Conservation (phyloP, 2,888 invertebrate species). For the Strigamia maritima region DNA sequence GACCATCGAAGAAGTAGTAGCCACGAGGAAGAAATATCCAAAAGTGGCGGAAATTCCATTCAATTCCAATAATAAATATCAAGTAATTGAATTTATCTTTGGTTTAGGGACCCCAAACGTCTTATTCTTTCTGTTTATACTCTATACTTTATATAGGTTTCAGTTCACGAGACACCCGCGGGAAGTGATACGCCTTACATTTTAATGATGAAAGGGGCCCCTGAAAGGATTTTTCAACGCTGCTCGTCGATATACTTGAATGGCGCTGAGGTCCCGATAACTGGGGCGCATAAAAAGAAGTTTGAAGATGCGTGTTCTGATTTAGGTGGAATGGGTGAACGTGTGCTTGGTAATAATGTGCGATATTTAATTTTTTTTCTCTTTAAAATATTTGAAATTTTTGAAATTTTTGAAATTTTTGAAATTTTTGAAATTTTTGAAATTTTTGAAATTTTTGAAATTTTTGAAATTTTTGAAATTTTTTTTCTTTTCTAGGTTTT, state of each 20-base stretch:
- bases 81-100: no score
- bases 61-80: slow-evolving; percentile 54
- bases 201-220: slow-evolving; percentile 58
- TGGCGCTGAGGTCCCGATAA: slow-evolving; percentile 51
- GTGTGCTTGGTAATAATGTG: slow-evolving; percentile 44
- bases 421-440: no score
- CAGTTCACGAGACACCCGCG: neutral
- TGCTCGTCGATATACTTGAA: slow-evolving; percentile 52
- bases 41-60: slow-evolving; percentile 53
- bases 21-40: neutral
- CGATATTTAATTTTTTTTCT: no score
- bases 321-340: slow-evolving; percentile 45
- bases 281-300: slow-evolving; percentile 50
- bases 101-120: no score
- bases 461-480: no score
- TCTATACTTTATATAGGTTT: no score
- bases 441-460: neutral
- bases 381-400: no score
- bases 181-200: slow-evolving; percentile 47
- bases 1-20: slow-evolving; percentile 45
- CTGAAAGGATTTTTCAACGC: slow-evolving; percentile 56
- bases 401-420: no score
- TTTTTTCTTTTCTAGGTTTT: no score
- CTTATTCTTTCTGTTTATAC: no score
- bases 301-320: slow-evolving; percentile 51